A percentile compares a stretch with the other conserved stretches of the same genome.
Conservation (phyloP, 2,113 vertebrate species). For the Ameiurus melas region DNA sequence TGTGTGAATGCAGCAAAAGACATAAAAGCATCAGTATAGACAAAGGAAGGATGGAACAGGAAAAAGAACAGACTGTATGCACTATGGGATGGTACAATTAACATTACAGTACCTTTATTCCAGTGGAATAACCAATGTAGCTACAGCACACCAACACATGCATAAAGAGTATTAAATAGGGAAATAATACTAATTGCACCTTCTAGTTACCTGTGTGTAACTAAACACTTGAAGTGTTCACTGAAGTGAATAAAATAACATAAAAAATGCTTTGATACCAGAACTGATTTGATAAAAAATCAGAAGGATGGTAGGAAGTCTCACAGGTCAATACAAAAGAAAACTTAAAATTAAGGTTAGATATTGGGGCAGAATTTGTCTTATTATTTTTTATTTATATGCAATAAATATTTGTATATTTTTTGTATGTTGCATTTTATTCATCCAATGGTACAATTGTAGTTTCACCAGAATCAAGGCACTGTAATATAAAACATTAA, state of each 20-base stretch:
- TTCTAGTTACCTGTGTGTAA: not conserved
- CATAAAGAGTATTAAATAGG: not conserved
- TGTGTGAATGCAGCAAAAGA: constrained; percentile 54
- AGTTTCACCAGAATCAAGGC: not conserved
- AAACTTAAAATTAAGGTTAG: not conserved
- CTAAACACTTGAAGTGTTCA: not conserved
- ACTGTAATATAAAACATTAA: not conserved
- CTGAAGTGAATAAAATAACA: not conserved
- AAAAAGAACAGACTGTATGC: not conserved
- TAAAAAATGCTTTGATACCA: not conserved
- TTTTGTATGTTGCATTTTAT: not conserved
- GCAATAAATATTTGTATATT: not conserved
- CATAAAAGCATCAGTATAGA: not conserved
- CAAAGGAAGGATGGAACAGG: not conserved
- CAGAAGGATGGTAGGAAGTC: not conserved
- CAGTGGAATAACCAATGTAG: not conserved
- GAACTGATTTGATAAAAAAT: no score
- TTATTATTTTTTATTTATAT: not conserved
- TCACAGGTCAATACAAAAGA: not conserved
- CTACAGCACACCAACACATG: not conserved
- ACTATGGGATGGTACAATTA: not conserved
- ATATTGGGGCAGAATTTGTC: not conserved
- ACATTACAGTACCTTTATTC: not conserved
- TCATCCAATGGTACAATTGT: not conserved
- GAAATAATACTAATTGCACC: not conserved